Percentiles rank a stretch among this genome's conserved stretches.
phyloP scores from a whole-genome alignment of 2,888 invertebrate species.

The Cancer borealis region DNA sequence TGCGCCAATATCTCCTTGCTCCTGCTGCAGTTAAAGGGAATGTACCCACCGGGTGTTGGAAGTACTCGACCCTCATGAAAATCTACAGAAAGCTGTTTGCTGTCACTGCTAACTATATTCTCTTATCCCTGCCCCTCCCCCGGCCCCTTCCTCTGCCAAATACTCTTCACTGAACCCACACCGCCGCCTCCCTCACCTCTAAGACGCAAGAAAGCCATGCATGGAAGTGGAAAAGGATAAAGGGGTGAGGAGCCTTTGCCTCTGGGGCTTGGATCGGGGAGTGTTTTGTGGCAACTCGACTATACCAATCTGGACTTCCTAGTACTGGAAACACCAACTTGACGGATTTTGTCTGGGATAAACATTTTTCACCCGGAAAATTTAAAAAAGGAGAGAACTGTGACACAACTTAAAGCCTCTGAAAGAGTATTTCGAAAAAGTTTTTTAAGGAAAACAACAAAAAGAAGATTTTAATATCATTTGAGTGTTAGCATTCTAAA shows the following conservation, averaged over 20 bases:
- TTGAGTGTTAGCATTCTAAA: background rate
- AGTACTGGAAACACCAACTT: background rate
- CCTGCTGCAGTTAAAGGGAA: constrained; percentile 57
- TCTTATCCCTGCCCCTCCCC: background rate
- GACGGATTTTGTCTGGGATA: background rate
- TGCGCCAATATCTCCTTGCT: constrained; percentile 59
- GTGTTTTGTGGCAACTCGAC: background rate
- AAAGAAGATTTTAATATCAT: background rate
- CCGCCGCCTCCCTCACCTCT: background rate
- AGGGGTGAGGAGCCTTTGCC: background rate
- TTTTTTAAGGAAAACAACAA: background rate
- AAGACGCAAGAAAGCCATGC: background rate
- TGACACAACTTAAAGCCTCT: background rate
- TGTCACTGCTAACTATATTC: background rate
- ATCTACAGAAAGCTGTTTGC: background rate
- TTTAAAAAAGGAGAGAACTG: background rate
- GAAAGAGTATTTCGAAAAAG: background rate
- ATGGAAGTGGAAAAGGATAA: background rate
- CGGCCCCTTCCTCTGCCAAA: background rate
- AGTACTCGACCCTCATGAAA: constrained; percentile 13
- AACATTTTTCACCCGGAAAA: background rate
- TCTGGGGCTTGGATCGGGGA: background rate
- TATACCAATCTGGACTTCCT: background rate
- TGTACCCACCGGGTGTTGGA: constrained; percentile 27
- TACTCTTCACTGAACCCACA: background rate